Conservation (phyloP, 2,113 vertebrate species). For the Colossoma macropomum region DNA sequence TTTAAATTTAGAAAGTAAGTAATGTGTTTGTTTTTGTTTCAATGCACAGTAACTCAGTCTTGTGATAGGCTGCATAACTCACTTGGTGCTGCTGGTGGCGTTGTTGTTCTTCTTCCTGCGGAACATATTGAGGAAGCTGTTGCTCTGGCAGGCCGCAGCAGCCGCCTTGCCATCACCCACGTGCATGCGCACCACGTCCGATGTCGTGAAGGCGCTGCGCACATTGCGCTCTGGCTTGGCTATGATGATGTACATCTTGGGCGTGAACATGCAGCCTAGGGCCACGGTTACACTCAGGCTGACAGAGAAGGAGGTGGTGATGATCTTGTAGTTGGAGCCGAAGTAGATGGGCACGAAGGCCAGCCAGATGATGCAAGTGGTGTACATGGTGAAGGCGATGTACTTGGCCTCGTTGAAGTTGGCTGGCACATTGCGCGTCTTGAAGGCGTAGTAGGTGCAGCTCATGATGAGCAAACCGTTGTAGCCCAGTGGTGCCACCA, state of each 20-base stretch:
- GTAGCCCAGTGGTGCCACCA: constrained; percentile 97
- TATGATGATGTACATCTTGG: constrained; percentile 99
- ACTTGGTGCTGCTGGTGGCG: constrained; percentile 88
- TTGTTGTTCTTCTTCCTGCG: constrained; percentile 95
- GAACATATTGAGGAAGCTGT: constrained; percentile 96
- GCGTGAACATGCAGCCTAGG: constrained; percentile 98
- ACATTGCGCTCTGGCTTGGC: constrained; percentile 97
- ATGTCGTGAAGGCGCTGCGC: constrained; percentile 99
- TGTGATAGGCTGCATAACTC: constrained; percentile 64
- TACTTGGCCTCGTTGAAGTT: constrained; percentile 99
- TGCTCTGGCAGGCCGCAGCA: constrained; percentile 83
- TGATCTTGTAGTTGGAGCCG: constrained; percentile 99
- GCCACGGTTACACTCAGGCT: constrained; percentile 98
- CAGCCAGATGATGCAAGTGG: constrained; percentile 99
- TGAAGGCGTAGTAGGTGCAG: constrained; percentile 99
- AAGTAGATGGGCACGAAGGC: constrained; percentile 99
- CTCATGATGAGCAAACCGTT: constrained; percentile 98
- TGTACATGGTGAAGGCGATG: constrained; percentile 99
- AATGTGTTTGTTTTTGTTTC: background rate
- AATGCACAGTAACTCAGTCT: background rate
- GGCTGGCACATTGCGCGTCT: constrained; percentile 97
- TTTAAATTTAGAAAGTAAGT: background rate
- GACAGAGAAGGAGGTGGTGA: constrained; percentile 98
- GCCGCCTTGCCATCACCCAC: constrained; percentile 93
- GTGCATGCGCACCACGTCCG: constrained; percentile 98